Evolutionary conservation across 2,888 invertebrate species (phyloP).

Genomic region (Synanthedon formicaeformis): DNA sequence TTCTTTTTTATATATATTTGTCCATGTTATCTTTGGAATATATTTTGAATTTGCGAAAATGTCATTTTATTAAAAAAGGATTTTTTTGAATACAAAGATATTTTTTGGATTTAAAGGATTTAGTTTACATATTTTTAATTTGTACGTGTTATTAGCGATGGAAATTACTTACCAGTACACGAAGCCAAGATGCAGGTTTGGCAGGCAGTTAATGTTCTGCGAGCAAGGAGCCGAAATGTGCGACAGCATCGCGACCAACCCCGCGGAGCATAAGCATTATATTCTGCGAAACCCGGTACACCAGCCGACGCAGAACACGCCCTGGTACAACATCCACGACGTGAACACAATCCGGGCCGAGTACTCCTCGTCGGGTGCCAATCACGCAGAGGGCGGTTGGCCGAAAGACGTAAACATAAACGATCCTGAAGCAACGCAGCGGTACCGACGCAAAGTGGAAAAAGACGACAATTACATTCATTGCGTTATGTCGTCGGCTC

Average conservation of each 20-base stretch:
- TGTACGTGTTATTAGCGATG: slow-evolving; percentile 15
- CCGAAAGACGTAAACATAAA: slow-evolving; percentile 76
- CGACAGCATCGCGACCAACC: slow-evolving; percentile 40
- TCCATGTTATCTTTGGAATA: no score
- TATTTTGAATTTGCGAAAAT: no score
- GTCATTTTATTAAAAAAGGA: no score
- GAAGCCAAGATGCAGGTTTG: slow-evolving; percentile 54
- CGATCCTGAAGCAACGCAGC: slow-evolving; percentile 78
- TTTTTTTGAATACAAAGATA: no score
- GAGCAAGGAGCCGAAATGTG: slow-evolving; percentile 50
- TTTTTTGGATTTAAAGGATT: no score
- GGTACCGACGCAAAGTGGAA: slow-evolving; percentile 83
- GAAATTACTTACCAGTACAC: slow-evolving; percentile 45
- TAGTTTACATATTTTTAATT: neutral
- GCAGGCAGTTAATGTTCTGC: slow-evolving; percentile 61
- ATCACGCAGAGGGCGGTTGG: slow-evolving; percentile 87
- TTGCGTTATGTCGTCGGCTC: slow-evolving; percentile 68
- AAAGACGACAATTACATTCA: slow-evolving; percentile 82
- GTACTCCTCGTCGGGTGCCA: slow-evolving; percentile 68
- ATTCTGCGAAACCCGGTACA: slow-evolving; percentile 68
- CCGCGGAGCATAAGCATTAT: slow-evolving; percentile 37
- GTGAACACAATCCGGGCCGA: slow-evolving; percentile 75
- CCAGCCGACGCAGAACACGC: slow-evolving; percentile 54
- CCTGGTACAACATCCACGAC: slow-evolving; percentile 39
- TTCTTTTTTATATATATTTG: no score